phyloP scores from a whole-genome alignment of 2,113 vertebrate genomes.

The Ictalurus punctatus region DNA sequence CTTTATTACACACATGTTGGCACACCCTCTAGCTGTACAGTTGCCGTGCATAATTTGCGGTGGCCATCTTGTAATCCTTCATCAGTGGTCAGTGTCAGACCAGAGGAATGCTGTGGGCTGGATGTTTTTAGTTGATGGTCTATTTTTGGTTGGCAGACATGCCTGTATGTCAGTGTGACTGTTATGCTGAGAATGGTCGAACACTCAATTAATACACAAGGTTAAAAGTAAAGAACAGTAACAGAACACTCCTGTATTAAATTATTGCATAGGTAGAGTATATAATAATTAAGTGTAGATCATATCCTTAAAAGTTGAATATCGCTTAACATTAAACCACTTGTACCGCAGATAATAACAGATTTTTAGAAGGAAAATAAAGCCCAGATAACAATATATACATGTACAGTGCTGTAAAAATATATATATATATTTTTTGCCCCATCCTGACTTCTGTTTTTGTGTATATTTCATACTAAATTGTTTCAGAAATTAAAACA shows the following conservation, averaged over 20 bases:
- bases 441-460: too few species aligned
- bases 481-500: too few species aligned
- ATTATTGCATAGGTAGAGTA: neutral
- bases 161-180: neutral
- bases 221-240: neutral
- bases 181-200: neutral
- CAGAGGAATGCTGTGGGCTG: neutral
- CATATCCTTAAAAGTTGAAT: neutral
- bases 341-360: neutral
- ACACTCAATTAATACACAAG: neutral
- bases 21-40: neutral
- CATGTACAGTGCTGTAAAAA: neutral
- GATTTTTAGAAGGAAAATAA: neutral
- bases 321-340: neutral
- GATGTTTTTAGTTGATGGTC: neutral
- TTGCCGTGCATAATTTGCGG: neutral
- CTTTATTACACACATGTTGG: neutral
- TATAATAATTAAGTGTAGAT: neutral
- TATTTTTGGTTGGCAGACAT: neutral
- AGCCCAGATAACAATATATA: neutral
- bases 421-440: too few species aligned
- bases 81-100: neutral
- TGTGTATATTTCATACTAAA: too few species aligned
- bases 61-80: slow-evolving; percentile 11
- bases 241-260: neutral